Evolutionary conservation across 1,140 invertebrate genomes (phyloP).

Genomic region (Proales similis): DNA sequence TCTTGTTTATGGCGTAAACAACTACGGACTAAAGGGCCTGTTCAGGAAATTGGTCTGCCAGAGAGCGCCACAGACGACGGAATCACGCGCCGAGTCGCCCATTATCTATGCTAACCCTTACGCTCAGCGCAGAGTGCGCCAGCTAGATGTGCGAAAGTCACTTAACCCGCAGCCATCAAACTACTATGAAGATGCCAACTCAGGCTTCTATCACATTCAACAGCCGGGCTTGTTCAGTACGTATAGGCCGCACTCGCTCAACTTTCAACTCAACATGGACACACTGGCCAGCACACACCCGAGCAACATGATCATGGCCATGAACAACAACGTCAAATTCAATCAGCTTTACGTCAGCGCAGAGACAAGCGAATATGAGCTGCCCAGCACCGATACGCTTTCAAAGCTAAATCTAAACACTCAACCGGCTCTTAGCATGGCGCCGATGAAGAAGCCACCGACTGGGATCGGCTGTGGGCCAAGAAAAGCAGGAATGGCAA

Average conservation of each 20-base stretch:
- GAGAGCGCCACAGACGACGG: background rate
- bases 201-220: background rate
- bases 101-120: no score
- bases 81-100: background rate
- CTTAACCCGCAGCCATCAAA: background rate
- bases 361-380: slow-evolving; percentile 20
- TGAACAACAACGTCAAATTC: slow-evolving; percentile 20
- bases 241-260: no score
- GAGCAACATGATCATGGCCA: background rate
- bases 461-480: background rate
- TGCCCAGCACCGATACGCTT: slow-evolving; percentile 14
- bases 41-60: slow-evolving; percentile 9
- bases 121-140: background rate
- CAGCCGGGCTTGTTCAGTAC: background rate
- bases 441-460: background rate
- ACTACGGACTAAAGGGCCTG: slow-evolving; percentile 9
- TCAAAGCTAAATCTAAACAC: background rate
- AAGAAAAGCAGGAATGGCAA: background rate
- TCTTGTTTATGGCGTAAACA: slow-evolving; percentile 26
- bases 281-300: slow-evolving; percentile 12
- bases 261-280: slow-evolving; percentile 29
- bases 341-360: slow-evolving; percentile 10
- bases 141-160: background rate
- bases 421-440: slow-evolving; percentile 17
- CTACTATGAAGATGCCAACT: slow-evolving; percentile 12